Percentiles rank a stretch among this genome's conserved stretches.
phyloP scores from a whole-genome alignment of 2,888 invertebrate genomes.

The Mystacides longicornis region DNA sequence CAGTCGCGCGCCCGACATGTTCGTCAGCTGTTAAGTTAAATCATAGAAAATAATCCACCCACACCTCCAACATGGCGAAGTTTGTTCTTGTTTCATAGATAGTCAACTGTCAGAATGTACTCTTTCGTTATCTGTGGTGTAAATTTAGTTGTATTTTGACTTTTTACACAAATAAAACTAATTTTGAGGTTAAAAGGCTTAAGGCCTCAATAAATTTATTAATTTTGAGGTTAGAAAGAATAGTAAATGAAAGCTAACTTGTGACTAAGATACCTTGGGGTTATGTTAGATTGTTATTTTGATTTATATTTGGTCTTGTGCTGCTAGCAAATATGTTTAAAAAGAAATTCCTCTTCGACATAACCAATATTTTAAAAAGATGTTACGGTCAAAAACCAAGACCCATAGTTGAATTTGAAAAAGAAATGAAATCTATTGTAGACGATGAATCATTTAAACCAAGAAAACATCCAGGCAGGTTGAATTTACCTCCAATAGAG shows the following conservation, averaged over 20 bases:
- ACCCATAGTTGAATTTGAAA: slow-evolving; percentile 42
- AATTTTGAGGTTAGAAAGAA: too few species aligned
- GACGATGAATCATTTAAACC: slow-evolving; percentile 52
- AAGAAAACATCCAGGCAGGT: slow-evolving; percentile 65
- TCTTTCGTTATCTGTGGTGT: too few species aligned
- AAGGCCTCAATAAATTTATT: too few species aligned
- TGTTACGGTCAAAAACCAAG: slow-evolving; percentile 13
- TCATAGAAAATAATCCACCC: too few species aligned
- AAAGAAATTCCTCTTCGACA: slow-evolving; percentile 4
- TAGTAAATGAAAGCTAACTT: too few species aligned
- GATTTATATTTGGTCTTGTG: background rate
- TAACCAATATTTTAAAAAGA: slow-evolving; percentile 7
- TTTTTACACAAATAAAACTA: too few species aligned
- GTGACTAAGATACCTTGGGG: too few species aligned
- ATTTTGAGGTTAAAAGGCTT: too few species aligned
- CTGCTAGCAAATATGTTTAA: background rate
- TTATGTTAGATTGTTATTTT: slow-evolving; percentile 1
- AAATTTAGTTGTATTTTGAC: too few species aligned
- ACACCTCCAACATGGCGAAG: too few species aligned
- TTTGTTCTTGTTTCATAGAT: too few species aligned
- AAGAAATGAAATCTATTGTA: slow-evolving; percentile 43
- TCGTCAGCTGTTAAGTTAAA: slow-evolving; percentile 21
- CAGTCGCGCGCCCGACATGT: slow-evolving; percentile 20
- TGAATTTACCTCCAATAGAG: slow-evolving; percentile 43
- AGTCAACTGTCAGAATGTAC: too few species aligned